Evolutionary conservation across 1,140 invertebrate species (phyloP).

Genomic region (Sinonovacula constricta): DNA sequence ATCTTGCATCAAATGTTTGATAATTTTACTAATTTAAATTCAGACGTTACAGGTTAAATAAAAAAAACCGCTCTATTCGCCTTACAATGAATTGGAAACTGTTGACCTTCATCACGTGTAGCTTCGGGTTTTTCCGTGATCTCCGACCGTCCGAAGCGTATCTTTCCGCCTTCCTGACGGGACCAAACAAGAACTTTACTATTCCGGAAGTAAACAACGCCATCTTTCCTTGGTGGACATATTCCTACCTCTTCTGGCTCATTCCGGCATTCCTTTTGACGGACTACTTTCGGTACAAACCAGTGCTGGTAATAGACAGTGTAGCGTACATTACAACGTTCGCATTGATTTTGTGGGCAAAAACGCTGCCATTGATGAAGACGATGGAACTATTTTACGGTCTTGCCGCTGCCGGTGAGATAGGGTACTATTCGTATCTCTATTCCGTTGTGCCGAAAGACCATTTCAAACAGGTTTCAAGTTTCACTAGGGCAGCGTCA

Average conservation of each 20-base stretch:
- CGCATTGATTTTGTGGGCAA: constrained; percentile 85
- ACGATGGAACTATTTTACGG: constrained; percentile 85
- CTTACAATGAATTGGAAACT: constrained; percentile 51
- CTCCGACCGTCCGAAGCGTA: constrained; percentile 90
- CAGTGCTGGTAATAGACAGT: constrained; percentile 88
- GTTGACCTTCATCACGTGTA: constrained; percentile 83
- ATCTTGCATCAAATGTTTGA: too few relatives aligned
- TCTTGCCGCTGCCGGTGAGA: constrained; percentile 90
- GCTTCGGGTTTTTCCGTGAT: constrained; percentile 90
- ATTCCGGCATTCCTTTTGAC: constrained; percentile 89
- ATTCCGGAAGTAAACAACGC: constrained; percentile 84
- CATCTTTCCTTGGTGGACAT: constrained; percentile 90
- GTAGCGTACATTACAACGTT: constrained; percentile 85
- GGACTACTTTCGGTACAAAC: constrained; percentile 91
- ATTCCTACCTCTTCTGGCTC: constrained; percentile 86
- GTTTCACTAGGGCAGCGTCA: constrained; percentile 85
- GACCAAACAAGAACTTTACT: constrained; percentile 86
- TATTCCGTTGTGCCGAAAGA: constrained; percentile 91
- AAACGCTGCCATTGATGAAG: constrained; percentile 83
- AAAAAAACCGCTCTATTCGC: too few relatives aligned
- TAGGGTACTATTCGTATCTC: constrained; percentile 94
- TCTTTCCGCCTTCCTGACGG: constrained; percentile 86
- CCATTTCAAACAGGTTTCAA: constrained; percentile 88
- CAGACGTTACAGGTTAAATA: too few relatives aligned
- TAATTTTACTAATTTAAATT: too few relatives aligned